Percentiles rank a stretch among this genome's conserved stretches.
These are phyloP conservation scores for Gulo gulo DNA, from an alignment of 2,113 vertebrate genomes.

Conservation along the genomic window DNA sequence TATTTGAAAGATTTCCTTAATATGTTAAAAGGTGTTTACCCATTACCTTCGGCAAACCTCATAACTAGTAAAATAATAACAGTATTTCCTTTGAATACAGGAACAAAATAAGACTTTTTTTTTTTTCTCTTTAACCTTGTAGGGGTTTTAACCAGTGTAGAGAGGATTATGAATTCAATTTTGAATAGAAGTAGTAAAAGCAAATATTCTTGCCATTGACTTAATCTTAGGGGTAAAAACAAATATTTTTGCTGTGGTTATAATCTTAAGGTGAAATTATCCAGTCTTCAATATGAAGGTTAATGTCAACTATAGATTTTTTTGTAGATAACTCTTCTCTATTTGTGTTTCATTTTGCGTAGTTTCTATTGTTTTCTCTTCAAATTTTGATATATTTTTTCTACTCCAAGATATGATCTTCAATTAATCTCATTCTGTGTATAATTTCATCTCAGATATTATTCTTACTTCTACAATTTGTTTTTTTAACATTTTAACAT, in stretches of 20 bases:
- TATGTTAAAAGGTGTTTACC: not conserved
- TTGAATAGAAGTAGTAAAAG: not conserved
- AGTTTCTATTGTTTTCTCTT: not conserved
- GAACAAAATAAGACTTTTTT: not conserved
- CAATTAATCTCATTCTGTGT: not conserved
- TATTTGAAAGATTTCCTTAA: not conserved
- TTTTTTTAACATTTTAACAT: not conserved
- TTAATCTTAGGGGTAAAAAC: not conserved
- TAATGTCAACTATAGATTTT: not conserved
- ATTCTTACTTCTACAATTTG: not conserved
- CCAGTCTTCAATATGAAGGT: not conserved
- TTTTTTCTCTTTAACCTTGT: not conserved
- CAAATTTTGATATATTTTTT: not conserved
- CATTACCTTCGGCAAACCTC: not conserved
- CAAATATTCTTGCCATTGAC: not conserved
- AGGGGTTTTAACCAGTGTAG: not conserved
- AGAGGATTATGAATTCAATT: not conserved
- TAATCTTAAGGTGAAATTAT: not conserved
- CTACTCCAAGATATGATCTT: not conserved
- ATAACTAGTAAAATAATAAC: not conserved
- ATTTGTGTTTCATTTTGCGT: not conserved
- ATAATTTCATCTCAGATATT: not conserved
- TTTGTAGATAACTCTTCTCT: not conserved
- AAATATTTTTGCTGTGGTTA: not conserved
- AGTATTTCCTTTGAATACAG: not conserved